Conservation (phyloP, 2,797 vertebrate genomes). For the Poeciliopsis gracilis region DNA sequence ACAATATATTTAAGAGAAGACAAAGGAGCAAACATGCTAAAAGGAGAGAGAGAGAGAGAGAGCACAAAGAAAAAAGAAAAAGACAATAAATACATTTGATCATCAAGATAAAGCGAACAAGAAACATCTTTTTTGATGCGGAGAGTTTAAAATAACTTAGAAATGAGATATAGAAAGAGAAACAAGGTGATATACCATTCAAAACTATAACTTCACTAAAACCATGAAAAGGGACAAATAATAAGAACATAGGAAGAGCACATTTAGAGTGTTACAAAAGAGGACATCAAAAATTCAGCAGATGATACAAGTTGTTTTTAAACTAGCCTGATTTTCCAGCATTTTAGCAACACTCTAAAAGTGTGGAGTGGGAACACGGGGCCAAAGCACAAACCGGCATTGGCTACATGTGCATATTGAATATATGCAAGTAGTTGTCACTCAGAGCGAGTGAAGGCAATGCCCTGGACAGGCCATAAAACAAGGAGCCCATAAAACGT, state of each 20-base stretch:
- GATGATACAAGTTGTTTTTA: slow-evolving; percentile 29
- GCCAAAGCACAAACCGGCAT: slow-evolving; percentile 79
- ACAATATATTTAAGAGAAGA: slow-evolving; percentile 72
- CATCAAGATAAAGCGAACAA: slow-evolving; percentile 61
- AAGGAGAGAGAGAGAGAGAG: slow-evolving; percentile 70
- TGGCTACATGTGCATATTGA: slow-evolving; percentile 81
- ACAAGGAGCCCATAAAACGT: slow-evolving; percentile 73
- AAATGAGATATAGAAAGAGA: slow-evolving; percentile 47
- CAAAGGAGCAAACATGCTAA: slow-evolving; percentile 67
- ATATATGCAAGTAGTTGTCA: slow-evolving; percentile 81
- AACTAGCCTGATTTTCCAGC: slow-evolving; percentile 59
- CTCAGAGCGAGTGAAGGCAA: slow-evolving; percentile 78
- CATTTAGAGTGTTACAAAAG: slow-evolving; percentile 81
- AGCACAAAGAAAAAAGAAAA: slow-evolving; percentile 66
- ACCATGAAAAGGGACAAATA: slow-evolving; percentile 66
- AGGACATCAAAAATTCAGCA: slow-evolving; percentile 47
- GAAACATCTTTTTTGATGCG: slow-evolving; percentile 43
- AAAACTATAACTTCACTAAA: slow-evolving; percentile 55
- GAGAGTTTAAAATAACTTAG: slow-evolving; percentile 57
- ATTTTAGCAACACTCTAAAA: slow-evolving; percentile 82
- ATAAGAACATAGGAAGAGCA: slow-evolving; percentile 69
- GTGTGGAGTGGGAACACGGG: slow-evolving; percentile 68
- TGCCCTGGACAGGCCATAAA: slow-evolving; percentile 72
- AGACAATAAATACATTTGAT: slow-evolving; percentile 74
- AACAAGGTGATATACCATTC: slow-evolving; percentile 45